A percentile compares a stretch with the other conserved stretches of the same genome.
Conservation (phyloP, 1,140 invertebrate genomes). For the Drosophila baimaii region DNA sequence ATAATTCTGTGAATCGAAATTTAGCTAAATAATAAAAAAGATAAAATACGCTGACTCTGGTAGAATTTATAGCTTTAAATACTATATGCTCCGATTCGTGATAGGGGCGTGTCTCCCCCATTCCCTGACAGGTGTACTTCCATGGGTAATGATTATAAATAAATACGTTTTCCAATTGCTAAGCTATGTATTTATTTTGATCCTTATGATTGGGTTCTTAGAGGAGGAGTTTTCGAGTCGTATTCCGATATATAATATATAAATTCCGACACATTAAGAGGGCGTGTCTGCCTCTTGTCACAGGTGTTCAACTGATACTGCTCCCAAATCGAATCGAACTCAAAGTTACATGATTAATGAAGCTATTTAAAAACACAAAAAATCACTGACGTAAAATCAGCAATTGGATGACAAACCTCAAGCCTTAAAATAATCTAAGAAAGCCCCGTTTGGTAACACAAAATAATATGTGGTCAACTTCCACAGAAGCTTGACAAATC, state of each 20-base stretch:
- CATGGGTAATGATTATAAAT: neutral
- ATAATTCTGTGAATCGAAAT: neutral
- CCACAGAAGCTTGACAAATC: neutral
- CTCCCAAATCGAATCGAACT: conserved; percentile 7
- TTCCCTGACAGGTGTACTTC: neutral
- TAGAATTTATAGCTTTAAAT: conserved; percentile 2
- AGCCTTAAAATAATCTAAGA: neutral
- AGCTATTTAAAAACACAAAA: conserved; percentile 23
- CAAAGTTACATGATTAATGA: conserved; percentile 33
- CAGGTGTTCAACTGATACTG: conserved; percentile 38
- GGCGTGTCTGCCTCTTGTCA: conserved; percentile 23
- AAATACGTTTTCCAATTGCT: neutral
- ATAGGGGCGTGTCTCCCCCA: neutral
- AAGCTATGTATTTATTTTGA: conserved; percentile 1
- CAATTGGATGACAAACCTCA: neutral
- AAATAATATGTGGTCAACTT: neutral
- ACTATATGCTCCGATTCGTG: conserved; percentile 10
- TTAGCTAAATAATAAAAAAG: neutral
- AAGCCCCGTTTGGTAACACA: neutral
- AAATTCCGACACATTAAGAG: conserved; percentile 13
- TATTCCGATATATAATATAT: neutral
- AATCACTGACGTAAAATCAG: conserved; percentile 16
- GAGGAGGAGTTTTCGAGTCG: no score
- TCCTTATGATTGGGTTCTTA: neutral
- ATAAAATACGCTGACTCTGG: neutral